Base-by-base conservation (phyloP, 2,113 vertebrate species). In the Psittacara wagleri region DNA sequence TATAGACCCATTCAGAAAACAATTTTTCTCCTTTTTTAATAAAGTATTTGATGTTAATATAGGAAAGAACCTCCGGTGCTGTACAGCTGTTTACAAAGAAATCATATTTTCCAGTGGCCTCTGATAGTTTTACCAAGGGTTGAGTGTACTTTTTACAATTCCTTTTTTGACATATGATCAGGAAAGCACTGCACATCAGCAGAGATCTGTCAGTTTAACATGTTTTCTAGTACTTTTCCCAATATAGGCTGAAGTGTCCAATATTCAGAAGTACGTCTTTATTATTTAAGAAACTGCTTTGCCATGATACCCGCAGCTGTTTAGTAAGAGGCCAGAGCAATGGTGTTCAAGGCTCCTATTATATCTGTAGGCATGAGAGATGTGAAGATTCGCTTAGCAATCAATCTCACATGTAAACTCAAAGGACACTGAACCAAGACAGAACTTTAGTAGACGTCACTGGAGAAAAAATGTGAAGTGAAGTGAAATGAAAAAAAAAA, bases 311-410 rank as follows among this genome's bases (percentile, higher is more conserved):
- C 29, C 9, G 37, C 23, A 69, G 55, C 35, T 76, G 13, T 51
- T 96, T 61, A 76, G 22, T 61, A 68, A 7, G 28, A 61, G 51
- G 84, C 7, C 23, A 82, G 48, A 94, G 15, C 46, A 77, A 27
- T 18, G 9, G 10, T 39, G 10, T 64, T 88, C 68, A 67, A 49
- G 37, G 29, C 37, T 94, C 4, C 54, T 57, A 2, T 57, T 74
- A 23, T 83, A 29, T 54, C 44, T 39, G 12, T 25, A 86, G 43
- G 39, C 55, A 76, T n/a, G 35, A 90, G 35, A 69, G 24, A 44
- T 18, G 2, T 0, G 1, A 82, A 87, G 13, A 55, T 70, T 77
- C 0, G 0, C 8, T 57, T 57, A 54, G 11, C 20, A 54, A 37
- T 83, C n/a, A 63, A 22, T 54, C 64, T 88, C 27, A 35, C 51